phyloP scores from a whole-genome alignment of 2,888 invertebrate genomes.

The Apamea anceps region DNA sequence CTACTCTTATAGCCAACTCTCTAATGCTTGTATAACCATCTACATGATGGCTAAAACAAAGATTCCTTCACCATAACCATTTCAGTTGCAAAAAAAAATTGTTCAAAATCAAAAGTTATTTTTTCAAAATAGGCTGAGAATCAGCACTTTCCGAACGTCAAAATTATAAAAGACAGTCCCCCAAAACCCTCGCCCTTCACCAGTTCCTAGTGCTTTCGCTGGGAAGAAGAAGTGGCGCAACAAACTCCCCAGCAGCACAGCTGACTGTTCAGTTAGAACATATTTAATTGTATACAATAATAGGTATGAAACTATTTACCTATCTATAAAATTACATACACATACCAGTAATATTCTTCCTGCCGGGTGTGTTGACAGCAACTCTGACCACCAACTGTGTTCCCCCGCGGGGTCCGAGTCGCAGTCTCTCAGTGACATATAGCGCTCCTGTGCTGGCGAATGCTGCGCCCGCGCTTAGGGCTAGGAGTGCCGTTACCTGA shows the following conservation, averaged over 20 bases:
- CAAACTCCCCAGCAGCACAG: too few relatives aligned
- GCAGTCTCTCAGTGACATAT: slow-evolving; percentile 91
- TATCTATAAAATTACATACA: slow-evolving; percentile 40
- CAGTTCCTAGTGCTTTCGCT: too few relatives aligned
- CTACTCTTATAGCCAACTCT: too few relatives aligned
- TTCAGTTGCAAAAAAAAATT: neutral
- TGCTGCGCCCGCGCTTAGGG: slow-evolving; percentile 92
- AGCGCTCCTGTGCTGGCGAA: slow-evolving; percentile 92
- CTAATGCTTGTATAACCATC: neutral
- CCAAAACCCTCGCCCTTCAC: too few relatives aligned
- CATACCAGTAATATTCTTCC: slow-evolving; percentile 92
- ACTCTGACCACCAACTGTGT: slow-evolving; percentile 92
- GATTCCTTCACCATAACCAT: neutral
- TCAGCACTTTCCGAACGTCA: too few relatives aligned
- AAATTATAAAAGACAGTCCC: too few relatives aligned
- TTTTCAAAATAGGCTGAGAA: too few relatives aligned
- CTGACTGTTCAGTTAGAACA: too few relatives aligned
- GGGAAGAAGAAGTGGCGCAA: too few relatives aligned
- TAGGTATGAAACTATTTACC: neutral
- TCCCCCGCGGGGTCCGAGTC: slow-evolving; percentile 92
- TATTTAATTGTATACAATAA: too few relatives aligned
- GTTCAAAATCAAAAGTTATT: too few relatives aligned
- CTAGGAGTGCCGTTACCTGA: slow-evolving; percentile 92
- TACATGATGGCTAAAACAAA: neutral
- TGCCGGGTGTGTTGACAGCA: slow-evolving; percentile 91